Conservation (phyloP, 2,888 invertebrate species). For the Lordiphosa andalusiaca region DNA sequence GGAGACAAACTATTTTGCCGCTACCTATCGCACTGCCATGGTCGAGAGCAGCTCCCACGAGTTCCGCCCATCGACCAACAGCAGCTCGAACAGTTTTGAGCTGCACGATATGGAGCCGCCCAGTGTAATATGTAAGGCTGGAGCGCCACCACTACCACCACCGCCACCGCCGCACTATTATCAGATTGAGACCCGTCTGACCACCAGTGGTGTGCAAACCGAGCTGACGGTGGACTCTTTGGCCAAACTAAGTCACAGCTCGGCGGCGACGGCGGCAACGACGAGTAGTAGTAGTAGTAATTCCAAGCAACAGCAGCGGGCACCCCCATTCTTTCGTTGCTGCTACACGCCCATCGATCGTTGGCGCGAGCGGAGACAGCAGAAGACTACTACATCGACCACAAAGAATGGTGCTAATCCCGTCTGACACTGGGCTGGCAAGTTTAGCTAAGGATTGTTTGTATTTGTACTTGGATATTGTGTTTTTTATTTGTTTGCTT, state of each 20-base stretch:
- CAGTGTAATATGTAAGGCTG: conserved; percentile 74
- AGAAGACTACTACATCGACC: conserved; percentile 22
- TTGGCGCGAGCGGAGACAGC: conserved; percentile 69
- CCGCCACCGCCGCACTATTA: conserved; percentile 39
- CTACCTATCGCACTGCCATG: conserved; percentile 80
- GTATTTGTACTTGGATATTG: background rate
- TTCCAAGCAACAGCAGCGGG: conserved; percentile 48
- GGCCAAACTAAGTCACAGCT: conserved; percentile 58
- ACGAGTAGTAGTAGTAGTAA: conserved; percentile 32
- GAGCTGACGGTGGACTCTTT: conserved; percentile 76
- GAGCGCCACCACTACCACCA: conserved; percentile 45
- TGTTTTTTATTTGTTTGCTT: background rate
- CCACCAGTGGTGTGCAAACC: conserved; percentile 78
- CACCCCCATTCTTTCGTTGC: conserved; percentile 79
- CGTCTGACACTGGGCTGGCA: conserved; percentile 64
- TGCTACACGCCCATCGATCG: conserved; percentile 80
- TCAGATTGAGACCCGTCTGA: conserved; percentile 71
- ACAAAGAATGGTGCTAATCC: conserved; percentile 46
- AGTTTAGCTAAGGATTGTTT: conserved; percentile 6
- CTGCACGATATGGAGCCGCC: conserved; percentile 73
- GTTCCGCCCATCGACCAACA: conserved; percentile 77
- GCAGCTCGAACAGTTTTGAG: conserved; percentile 71
- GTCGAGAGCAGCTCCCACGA: conserved; percentile 79
- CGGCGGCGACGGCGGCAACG: background rate
- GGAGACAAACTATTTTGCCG: conserved; percentile 79